Evolutionary conservation across 2,113 vertebrate species (phyloP).

Genomic region (Sylvietta virens): DNA sequence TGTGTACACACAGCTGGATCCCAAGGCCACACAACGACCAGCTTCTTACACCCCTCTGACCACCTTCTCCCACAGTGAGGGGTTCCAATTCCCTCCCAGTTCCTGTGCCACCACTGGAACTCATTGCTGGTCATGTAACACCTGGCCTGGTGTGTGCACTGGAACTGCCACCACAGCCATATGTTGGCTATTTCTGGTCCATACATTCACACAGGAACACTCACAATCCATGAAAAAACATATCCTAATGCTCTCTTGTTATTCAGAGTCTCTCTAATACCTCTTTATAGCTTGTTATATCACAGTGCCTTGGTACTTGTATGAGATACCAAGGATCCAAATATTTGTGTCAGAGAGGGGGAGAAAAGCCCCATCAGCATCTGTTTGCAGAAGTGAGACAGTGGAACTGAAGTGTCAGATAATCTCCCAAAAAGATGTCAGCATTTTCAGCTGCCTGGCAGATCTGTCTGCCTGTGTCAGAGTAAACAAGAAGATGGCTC

Average conservation of each 20-base stretch:
- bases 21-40: neutral
- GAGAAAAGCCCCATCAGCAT: neutral
- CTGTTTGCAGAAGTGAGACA: conserved; percentile 22
- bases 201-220: neutral
- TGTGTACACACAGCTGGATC: neutral
- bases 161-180: neutral
- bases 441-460: conserved; percentile 41
- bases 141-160: neutral
- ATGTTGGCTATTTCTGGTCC: neutral
- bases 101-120: neutral
- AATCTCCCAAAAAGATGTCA: conserved; percentile 40
- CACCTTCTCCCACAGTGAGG: neutral
- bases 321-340: neutral
- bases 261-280: neutral
- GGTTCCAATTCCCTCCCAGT: neutral
- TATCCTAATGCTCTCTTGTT: neutral
- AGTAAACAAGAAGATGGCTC: conserved; percentile 15
- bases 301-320: neutral
- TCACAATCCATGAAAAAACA: neutral
- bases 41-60: neutral
- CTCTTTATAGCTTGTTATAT: neutral
- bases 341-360: neutral
- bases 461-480: conserved; percentile 1
- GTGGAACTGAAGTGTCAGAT: conserved; percentile 34
- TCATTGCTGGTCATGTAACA: neutral